These are phyloP conservation scores for Catocala sponsa DNA, from an alignment of 2,888 invertebrate species.

Conservation along the genomic window DNA sequence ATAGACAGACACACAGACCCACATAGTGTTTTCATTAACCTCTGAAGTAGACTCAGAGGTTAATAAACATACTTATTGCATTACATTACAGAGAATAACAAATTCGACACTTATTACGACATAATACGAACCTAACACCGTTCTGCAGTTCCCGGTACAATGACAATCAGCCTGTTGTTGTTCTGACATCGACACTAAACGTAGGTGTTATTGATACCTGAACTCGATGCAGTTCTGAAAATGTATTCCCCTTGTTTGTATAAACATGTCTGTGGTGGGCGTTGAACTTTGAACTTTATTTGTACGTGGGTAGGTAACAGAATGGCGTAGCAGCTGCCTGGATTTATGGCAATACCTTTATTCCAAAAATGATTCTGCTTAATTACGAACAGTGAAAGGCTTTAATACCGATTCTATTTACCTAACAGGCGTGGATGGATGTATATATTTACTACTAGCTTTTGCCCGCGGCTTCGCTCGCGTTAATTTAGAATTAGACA, in stretches of 20 bases:
- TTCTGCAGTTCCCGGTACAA: constrained; percentile 29
- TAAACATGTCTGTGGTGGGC: constrained; percentile 12
- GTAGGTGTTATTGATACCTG: constrained; percentile 46
- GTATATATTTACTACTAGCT: too few relatives aligned
- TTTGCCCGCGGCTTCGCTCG: too few relatives aligned
- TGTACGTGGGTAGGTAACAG: not conserved
- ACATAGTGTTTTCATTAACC: too few relatives aligned
- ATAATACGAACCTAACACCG: constrained; percentile 24
- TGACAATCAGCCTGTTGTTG: constrained; percentile 33
- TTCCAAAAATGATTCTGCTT: too few relatives aligned
- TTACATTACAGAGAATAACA: not conserved
- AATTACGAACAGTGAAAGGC: too few relatives aligned
- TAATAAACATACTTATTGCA: not conserved
- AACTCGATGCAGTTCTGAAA: constrained; percentile 42
- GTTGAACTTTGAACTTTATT: constrained; percentile 3
- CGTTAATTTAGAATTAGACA: too few relatives aligned
- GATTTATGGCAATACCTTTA: too few relatives aligned
- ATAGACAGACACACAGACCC: too few relatives aligned
- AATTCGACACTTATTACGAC: constrained; percentile 12
- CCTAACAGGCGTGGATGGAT: too few relatives aligned
- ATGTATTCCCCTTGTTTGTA: constrained; percentile 29
- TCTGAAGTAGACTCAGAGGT: too few relatives aligned
- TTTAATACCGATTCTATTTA: too few relatives aligned
- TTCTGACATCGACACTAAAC: constrained; percentile 43
- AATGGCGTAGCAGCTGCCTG: not conserved